Evolutionary conservation across 2,888 invertebrate species (phyloP).

Genomic region (Nasonovia ribisnigri): DNA sequence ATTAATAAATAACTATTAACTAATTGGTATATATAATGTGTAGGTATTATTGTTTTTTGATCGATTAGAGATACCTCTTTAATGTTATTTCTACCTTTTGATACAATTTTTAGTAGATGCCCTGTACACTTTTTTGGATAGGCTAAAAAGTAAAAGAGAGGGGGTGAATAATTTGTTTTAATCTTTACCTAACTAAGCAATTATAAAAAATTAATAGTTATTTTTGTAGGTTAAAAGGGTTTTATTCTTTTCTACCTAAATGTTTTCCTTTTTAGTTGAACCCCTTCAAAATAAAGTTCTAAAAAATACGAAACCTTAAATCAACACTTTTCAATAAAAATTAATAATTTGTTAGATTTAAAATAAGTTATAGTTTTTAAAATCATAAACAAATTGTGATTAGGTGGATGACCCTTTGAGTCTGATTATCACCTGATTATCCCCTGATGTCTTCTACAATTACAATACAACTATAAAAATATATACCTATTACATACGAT

Average conservation of each 20-base stretch:
- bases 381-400: background rate
- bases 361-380: background rate
- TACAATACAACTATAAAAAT: background rate
- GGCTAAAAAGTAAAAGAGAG: background rate
- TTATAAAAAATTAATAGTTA: background rate
- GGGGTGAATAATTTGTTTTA: background rate
- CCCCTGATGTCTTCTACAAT: too few species aligned
- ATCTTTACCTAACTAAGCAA: background rate
- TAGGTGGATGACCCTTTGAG: background rate
- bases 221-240: background rate
- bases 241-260: background rate
- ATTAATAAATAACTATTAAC: too few species aligned
- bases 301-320: background rate
- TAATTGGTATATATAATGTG: too few species aligned
- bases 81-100: too few species aligned
- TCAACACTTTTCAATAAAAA: background rate
- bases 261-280: background rate
- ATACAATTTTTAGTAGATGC: background rate
- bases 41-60: background rate
- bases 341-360: background rate
- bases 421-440: too few species aligned
- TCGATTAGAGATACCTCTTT: background rate
- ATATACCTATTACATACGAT: background rate
- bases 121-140: background rate
- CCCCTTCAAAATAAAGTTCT: background rate